Evolutionary conservation across 2,888 invertebrate species (phyloP), one percentile per base, ranked within the genome.

Genomic region (Malthinus seriepunctatus): DNA sequence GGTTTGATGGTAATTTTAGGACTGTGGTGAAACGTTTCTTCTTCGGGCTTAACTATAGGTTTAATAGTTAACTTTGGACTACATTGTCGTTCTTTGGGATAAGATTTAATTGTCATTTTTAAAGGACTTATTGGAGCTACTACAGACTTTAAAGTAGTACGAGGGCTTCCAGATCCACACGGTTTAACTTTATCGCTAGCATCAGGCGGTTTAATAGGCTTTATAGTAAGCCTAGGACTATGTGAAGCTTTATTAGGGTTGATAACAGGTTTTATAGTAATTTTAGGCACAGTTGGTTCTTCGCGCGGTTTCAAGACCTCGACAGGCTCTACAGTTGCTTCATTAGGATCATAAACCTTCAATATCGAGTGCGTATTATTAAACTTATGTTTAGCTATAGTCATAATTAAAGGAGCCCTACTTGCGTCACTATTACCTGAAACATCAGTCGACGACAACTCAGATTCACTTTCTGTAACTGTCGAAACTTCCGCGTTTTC

Each of bases 201-300:
- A 4, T 78, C 84, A 78, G 64, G 81, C 75, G 73, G 72, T 68
- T 77, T 77, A 58, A 85, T 78, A 4, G 85, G 83, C 76, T 85
- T 85, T 61, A 85, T 85, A 61, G 83, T 84, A 48, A 84, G 73
- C 76, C 84, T 85, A 65, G 82, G 82, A 52, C 67, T 70, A 51
- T 68, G 63, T 8, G 56, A 64, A 1, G 12, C 54, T 54, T 53
- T 31, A 50, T n/a, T 12, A 45, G 46, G 6, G 45, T 54, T 54
- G 51, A 57, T 46, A 49, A 37, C 32, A 11, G 68, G 67, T 77
- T 82, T 83, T 64, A 83, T 82, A 73, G 82, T 82, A 73, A 83
- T 77, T 77, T 82, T 82, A 71, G 83, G 82, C 57, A 68, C 70
- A 23, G 65, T 69, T 23, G 62, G 47, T 44, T 74, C 2, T 73